Evolutionary conservation across 2,797 vertebrate genomes (phyloP).

Genomic region (Philypnodon macrostomus): DNA sequence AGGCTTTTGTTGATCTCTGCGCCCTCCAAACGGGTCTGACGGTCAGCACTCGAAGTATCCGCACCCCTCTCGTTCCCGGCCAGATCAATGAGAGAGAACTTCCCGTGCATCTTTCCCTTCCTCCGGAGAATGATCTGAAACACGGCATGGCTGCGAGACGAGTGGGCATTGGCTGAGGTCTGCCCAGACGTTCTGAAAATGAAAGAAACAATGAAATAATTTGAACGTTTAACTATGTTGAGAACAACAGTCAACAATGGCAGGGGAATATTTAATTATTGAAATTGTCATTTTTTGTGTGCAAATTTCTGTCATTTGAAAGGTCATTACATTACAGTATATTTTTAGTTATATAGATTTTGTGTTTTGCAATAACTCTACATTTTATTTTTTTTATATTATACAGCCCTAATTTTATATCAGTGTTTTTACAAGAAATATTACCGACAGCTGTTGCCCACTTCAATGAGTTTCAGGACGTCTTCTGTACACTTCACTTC

Average conservation of each 20-base stretch:
- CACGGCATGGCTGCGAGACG: slow-evolving; percentile 94
- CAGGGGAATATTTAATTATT: too few relatives aligned
- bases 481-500: slow-evolving; percentile 96
- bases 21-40: slow-evolving; percentile 91
- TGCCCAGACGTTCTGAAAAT: slow-evolving; percentile 89
- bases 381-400: too few relatives aligned
- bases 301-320: too few relatives aligned
- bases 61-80: slow-evolving; percentile 94
- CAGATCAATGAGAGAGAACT: slow-evolving; percentile 95
- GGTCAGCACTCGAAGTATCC: slow-evolving; percentile 92
- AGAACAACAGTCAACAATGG: too few relatives aligned
- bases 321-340: too few relatives aligned
- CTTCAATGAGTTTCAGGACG: slow-evolving; percentile 94
- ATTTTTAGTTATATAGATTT: too few relatives aligned
- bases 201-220: too few relatives aligned
- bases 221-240: too few relatives aligned
- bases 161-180: slow-evolving; percentile 95
- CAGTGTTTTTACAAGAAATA: neutral
- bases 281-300: too few relatives aligned
- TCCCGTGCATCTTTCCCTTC: slow-evolving; percentile 92
- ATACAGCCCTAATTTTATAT: too few relatives aligned
- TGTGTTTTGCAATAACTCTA: too few relatives aligned
- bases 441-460: slow-evolving; percentile 98
- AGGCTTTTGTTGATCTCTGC: slow-evolving; percentile 98
- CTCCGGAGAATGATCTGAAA: slow-evolving; percentile 94